Conservation (phyloP, 2,113 vertebrate species). For the Corynorhinus townsendii region DNA sequence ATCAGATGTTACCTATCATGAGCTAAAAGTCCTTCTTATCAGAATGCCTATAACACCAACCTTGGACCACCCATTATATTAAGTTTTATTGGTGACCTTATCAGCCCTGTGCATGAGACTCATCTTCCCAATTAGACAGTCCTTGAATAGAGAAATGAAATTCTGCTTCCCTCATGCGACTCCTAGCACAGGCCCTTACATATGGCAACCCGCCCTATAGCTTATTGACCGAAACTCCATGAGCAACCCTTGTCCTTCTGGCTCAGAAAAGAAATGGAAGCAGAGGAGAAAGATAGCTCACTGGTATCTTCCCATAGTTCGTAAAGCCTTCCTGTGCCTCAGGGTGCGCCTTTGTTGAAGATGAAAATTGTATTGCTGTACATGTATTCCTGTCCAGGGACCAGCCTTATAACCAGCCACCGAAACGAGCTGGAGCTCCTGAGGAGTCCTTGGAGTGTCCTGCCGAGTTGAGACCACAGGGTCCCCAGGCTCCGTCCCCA, state of each 20-base stretch:
- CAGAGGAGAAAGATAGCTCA: neutral
- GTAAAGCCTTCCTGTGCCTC: neutral
- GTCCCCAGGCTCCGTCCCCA: constrained; percentile 51
- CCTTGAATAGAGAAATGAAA: constrained; percentile 39
- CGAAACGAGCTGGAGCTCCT: constrained; percentile 34
- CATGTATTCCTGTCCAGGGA: constrained; percentile 70
- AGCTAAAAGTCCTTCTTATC: constrained; percentile 18
- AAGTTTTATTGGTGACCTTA: constrained; percentile 36
- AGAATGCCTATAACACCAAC: neutral
- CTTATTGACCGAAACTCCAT: neutral
- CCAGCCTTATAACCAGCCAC: constrained; percentile 65
- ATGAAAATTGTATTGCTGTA: neutral
- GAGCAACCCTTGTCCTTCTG: neutral
- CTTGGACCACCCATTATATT: neutral
- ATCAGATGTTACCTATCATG: neutral
- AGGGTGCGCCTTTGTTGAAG: neutral
- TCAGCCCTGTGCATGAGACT: constrained; percentile 17
- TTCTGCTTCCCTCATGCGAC: neutral
- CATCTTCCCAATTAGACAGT: constrained; percentile 45
- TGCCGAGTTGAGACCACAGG: constrained; percentile 60
- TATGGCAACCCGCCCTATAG: neutral
- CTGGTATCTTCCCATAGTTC: neutral
- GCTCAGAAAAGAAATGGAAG: neutral
- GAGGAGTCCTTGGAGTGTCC: constrained; percentile 60
- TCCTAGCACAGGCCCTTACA: neutral